A percentile compares a stretch with the other conserved stretches of the same genome.
Conservation (phyloP, 2,113 vertebrate species). For the Microcebus tavaratra region DNA sequence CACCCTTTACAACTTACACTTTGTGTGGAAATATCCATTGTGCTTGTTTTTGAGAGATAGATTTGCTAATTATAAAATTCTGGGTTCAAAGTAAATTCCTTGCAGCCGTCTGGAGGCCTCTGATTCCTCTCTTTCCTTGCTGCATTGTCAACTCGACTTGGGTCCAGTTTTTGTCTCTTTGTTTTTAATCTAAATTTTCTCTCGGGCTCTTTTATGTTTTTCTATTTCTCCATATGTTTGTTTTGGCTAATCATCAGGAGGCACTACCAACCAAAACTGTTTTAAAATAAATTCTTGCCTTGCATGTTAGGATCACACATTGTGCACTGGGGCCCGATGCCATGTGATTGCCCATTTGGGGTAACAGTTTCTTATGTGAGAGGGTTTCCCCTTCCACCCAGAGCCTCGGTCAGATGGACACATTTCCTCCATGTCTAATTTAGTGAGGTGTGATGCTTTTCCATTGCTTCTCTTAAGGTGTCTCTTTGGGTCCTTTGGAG, state of each 20-base stretch:
- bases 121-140: not conserved
- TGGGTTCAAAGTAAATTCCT: constrained; percentile 4
- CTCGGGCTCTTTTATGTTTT: constrained; percentile 18
- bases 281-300: constrained; percentile 5
- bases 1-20: not conserved
- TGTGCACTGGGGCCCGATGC: not conserved
- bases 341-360: not conserved
- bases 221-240: constrained; percentile 47
- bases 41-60: not conserved
- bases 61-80: not conserved
- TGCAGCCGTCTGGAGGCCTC: not conserved
- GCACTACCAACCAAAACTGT: constrained; percentile 29
- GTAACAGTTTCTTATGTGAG: not conserved
- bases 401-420: fast-evolving
- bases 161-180: constrained; percentile 9
- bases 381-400: not conserved
- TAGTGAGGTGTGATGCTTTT: not conserved
- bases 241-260: constrained; percentile 52
- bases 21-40: not conserved
- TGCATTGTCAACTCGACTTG: not conserved
- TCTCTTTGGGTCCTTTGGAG: not conserved
- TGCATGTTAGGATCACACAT: not conserved
- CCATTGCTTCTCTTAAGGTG: not conserved
- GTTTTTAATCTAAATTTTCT: constrained; percentile 55
- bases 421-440: not conserved